Percentiles rank a stretch among this genome's conserved stretches.
Conservation (phyloP, 2,797 vertebrate species). For the Malacoctenus gilli region DNA sequence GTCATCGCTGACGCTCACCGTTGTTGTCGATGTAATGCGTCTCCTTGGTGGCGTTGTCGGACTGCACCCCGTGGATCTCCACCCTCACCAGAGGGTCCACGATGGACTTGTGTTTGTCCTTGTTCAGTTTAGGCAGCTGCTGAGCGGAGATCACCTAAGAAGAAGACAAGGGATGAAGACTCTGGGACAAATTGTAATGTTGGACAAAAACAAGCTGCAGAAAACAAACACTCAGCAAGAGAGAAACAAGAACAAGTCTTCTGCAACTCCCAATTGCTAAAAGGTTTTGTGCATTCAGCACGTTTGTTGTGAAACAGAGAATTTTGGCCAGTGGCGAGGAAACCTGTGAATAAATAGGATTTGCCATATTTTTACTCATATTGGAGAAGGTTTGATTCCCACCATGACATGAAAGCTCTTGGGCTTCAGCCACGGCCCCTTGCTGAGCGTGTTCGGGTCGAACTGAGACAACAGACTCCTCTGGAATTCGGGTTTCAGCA, state of each 20-base stretch:
- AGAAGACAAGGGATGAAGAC: no score
- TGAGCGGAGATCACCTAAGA: constrained; percentile 97
- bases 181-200: no score
- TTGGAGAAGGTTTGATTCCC: no score
- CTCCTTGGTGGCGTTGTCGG: constrained; percentile 83
- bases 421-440: constrained; percentile 84
- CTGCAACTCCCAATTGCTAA: no score
- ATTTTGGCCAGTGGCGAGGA: no score
- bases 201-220: constrained; percentile 4
- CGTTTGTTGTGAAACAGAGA: no score
- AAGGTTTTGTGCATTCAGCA: background rate
- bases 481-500: constrained; percentile 92
- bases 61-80: constrained; percentile 85
- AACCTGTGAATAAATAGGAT: no score
- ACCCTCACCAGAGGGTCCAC: constrained; percentile 92
- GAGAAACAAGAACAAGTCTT: no score
- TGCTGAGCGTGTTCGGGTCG: constrained; percentile 78
- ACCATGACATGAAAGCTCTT: constrained; percentile 88
- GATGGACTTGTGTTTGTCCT: constrained; percentile 88
- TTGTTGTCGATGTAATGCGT: constrained; percentile 88
- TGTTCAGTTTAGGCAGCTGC: constrained; percentile 94
- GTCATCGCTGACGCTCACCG: constrained; percentile 82
- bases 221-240: background rate
- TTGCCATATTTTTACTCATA: no score
- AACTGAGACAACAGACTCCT: constrained; percentile 84